These are phyloP conservation scores for Cyrtonyx montezumae DNA, from an alignment of 2,113 vertebrate genomes.

Conservation along the genomic window DNA sequence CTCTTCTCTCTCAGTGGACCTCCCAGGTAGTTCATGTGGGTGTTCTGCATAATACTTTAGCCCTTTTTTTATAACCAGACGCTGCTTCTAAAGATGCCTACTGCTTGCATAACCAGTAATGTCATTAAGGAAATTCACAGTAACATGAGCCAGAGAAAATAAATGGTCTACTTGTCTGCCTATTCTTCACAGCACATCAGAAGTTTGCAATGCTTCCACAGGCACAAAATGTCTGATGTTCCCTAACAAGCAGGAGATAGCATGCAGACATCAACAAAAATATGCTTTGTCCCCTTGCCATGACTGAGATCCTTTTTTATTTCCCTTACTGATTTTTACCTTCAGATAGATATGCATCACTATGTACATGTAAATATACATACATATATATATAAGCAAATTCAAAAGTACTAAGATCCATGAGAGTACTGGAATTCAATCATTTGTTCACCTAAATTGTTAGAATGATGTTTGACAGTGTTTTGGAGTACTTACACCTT, in stretches of 20 bases:
- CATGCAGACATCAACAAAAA: background rate
- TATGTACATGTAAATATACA: background rate
- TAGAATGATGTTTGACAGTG: background rate
- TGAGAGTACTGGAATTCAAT: background rate
- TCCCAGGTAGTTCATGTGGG: slow-evolving; percentile 9
- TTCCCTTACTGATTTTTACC: background rate
- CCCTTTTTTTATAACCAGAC: background rate
- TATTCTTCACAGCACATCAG: background rate
- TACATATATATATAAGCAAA: background rate
- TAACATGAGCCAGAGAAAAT: background rate
- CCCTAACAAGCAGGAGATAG: background rate
- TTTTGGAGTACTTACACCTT: background rate
- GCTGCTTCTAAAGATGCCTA: background rate
- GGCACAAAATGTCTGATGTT: background rate
- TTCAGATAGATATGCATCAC: background rate
- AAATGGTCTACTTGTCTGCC: background rate
- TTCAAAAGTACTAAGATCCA: background rate
- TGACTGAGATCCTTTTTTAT: background rate
- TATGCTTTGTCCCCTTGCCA: background rate
- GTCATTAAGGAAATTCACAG: background rate
- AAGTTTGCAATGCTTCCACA: background rate
- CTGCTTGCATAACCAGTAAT: background rate
- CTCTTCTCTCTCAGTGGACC: background rate
- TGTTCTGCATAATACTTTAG: background rate
- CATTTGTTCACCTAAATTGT: background rate